Percentiles rank a stretch among this genome's conserved stretches.
Evolutionary conservation across 2,113 vertebrate species (phyloP).

Genomic region (Periophthalmus modestus): DNA sequence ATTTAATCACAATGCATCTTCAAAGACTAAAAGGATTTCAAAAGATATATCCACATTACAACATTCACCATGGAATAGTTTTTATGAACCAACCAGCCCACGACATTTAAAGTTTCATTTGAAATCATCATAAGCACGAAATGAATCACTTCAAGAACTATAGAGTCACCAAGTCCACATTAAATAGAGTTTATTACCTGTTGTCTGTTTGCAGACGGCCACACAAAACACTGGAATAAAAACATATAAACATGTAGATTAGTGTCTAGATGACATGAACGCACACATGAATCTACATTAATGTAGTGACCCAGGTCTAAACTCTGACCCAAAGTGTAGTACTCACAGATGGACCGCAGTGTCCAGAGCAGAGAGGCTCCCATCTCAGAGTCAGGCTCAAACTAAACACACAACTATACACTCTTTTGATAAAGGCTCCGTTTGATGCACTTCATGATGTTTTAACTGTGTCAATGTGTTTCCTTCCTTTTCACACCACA

Average conservation of each 20-base stretch:
- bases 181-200: background rate
- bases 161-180: background rate
- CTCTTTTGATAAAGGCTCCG: background rate
- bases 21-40: no score
- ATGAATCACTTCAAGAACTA: background rate
- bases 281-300: background rate
- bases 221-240: background rate
- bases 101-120: no score
- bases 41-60: no score
- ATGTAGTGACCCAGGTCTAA: background rate
- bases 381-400: background rate
- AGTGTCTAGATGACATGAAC: no score
- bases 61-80: no score
- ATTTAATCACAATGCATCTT: no score
- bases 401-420: background rate
- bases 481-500: background rate
- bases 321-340: background rate
- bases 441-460: background rate
- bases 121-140: background rate
- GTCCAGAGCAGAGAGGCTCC: background rate
- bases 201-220: background rate
- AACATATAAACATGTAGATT: background rate
- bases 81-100: no score
- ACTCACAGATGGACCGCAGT: background rate
- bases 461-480: background rate